A percentile compares a stretch with the other conserved stretches of the same genome.
phyloP scores from a whole-genome alignment of 1,140 invertebrate genomes.

The Pseudomyrmex cubaensis region DNA sequence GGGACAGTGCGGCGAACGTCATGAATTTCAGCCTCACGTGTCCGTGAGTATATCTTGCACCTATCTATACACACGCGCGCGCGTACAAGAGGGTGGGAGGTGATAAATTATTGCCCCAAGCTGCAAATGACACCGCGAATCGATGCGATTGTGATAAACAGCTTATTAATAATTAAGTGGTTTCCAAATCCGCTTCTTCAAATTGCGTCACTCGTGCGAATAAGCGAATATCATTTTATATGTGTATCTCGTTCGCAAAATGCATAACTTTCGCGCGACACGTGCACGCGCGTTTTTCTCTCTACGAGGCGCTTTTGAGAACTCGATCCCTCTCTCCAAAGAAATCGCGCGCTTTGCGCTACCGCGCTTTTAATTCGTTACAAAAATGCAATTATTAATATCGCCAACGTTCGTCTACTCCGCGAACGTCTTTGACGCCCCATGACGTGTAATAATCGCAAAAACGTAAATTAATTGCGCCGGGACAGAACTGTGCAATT shows the following conservation, averaged over 20 bases:
- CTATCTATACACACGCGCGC: neutral
- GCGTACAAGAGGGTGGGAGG: neutral
- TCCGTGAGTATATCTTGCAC: neutral
- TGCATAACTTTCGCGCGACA: neutral
- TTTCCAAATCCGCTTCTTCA: slow-evolving; percentile 20
- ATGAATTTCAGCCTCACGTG: slow-evolving; percentile 38
- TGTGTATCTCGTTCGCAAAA: neutral
- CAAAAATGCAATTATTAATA: slow-evolving; percentile 47
- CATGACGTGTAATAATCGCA: slow-evolving; percentile 35
- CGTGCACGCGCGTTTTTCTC: neutral
- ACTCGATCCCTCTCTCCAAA: too few species aligned
- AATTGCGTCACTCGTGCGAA: neutral
- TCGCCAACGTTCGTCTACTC: neutral
- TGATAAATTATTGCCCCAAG: slow-evolving; percentile 44
- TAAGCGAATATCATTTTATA: neutral
- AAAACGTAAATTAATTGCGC: slow-evolving; percentile 47
- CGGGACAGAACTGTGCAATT: slow-evolving; percentile 27
- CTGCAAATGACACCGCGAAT: slow-evolving; percentile 19
- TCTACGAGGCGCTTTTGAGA: too few species aligned
- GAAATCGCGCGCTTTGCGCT: neutral
- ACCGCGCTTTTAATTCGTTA: slow-evolving; percentile 29
- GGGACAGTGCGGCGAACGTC: slow-evolving; percentile 30
- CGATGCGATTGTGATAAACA: slow-evolving; percentile 32
- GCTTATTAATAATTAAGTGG: slow-evolving; percentile 31
- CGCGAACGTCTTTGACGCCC: slow-evolving; percentile 2